Evolutionary conservation across 1,140 invertebrate genomes (phyloP).

Genomic region (Halesus radiatus): DNA sequence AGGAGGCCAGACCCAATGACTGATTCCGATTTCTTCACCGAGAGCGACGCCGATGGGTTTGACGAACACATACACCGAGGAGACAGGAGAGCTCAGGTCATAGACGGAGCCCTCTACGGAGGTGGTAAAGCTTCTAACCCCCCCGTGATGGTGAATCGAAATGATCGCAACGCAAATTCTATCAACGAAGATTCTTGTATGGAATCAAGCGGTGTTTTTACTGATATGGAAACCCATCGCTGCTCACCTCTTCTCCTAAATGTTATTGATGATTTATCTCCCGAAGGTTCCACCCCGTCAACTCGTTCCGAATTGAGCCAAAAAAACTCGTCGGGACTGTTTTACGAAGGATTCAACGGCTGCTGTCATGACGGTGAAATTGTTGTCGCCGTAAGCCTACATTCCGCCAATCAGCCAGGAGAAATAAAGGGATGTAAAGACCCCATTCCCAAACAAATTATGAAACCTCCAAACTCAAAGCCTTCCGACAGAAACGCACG

Average conservation of each 20-base stretch:
- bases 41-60: constrained; percentile 85
- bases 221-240: constrained; percentile 82
- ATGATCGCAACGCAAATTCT: constrained; percentile 64
- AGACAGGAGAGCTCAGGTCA: constrained; percentile 82
- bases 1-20: constrained; percentile 86
- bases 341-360: constrained; percentile 48
- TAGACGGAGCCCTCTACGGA: constrained; percentile 87
- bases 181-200: constrained; percentile 76
- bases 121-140: constrained; percentile 70
- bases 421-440: constrained; percentile 18
- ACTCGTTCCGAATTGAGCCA: constrained; percentile 64
- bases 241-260: constrained; percentile 68
- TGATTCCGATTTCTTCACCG: constrained; percentile 90
- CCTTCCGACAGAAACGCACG: not conserved
- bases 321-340: constrained; percentile 54
- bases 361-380: constrained; percentile 40
- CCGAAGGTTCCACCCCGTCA: constrained; percentile 70
- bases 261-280: constrained; percentile 72
- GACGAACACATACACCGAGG: constrained; percentile 79
- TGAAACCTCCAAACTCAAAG: not conserved
- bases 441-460: not conserved
- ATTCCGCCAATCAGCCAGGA: not conserved
- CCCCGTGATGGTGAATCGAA: constrained; percentile 68
- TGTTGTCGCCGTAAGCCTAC: constrained; percentile 39
- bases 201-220: constrained; percentile 89